Conservation (phyloP, 2,888 invertebrate genomes). For the Brachyptera putata region DNA sequence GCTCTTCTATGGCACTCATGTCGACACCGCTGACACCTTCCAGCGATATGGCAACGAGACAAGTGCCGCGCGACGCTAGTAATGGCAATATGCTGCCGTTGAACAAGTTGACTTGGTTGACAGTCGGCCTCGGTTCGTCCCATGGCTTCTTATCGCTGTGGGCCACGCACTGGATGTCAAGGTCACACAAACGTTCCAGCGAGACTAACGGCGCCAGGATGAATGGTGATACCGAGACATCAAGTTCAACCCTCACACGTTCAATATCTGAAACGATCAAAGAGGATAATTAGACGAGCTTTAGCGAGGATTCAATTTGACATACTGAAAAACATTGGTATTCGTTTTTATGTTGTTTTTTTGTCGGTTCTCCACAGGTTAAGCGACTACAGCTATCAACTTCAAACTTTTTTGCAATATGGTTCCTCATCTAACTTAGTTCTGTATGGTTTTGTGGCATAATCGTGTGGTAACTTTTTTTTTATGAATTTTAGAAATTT, state of each 20-base stretch:
- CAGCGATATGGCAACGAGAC: constrained; percentile 28
- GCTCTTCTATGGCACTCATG: constrained; percentile 26
- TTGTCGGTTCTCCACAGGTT: too few species aligned
- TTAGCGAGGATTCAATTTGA: too few species aligned
- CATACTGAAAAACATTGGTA: too few species aligned
- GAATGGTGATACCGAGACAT: constrained; percentile 27
- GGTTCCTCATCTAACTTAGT: too few species aligned
- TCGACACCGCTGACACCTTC: constrained; percentile 32
- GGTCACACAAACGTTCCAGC: constrained; percentile 28
- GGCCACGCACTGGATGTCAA: constrained; percentile 32
- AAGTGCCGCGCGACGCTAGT: constrained; percentile 28
- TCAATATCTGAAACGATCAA: constrained; percentile 21
- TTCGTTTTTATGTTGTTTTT: too few species aligned
- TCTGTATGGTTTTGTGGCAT: too few species aligned
- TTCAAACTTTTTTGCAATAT: too few species aligned
- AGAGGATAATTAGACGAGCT: too few species aligned
- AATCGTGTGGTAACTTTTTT: too few species aligned
- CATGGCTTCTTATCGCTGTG: constrained; percentile 24
- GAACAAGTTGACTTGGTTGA: constrained; percentile 23
- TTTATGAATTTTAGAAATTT: too few species aligned
- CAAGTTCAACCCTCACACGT: constrained; percentile 33
- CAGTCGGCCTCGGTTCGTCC: constrained; percentile 6
- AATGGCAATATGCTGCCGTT: constrained; percentile 31
- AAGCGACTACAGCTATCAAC: too few species aligned
- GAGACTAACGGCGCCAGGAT: constrained; percentile 28